Evolutionary conservation across 1,140 invertebrate species (phyloP), one percentile per base, ranked within the genome.

Genomic region (Tetragonula clypearis): DNA sequence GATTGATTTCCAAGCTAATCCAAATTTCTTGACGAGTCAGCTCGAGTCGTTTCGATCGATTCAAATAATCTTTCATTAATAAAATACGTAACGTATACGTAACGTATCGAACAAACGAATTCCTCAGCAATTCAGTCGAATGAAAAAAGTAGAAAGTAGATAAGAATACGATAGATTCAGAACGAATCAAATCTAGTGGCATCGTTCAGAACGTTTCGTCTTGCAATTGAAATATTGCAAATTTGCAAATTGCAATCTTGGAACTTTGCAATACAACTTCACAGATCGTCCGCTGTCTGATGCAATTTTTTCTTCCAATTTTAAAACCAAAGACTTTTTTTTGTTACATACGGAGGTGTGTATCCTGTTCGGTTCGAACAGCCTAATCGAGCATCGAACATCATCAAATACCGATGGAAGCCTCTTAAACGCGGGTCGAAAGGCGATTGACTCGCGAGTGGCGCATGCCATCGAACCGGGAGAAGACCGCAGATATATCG

Each of bases 361-460:
- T 30, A 30, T 26, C 17, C 72, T 30, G 30, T 30, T 56, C 72
- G 6, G 11, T 21, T 8, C 0, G 26, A 26, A 9, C 17, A 14
- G 11, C n/a, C 12, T 23, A 30, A 56, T 56, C 53, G 26, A 75
- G 17, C 65, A 9, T 66, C 71, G 53, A 19, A n/a, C 23, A n/a
- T 17, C 23, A 6, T 73, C 49, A 2, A 53, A 55, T n/a, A 8
- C 4, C 11, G 9, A 21, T 26, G 53, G 19, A 30, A 56, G 53
- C 26, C 26, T 75, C n/a, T 5, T 1, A 56, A 75, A 75, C 73
- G 53, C 19, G 11, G 19, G n/a, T 55, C 49, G 49, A 55, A 26
- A 26, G 71, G 15, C 71, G 49, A 75, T 75, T 26, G 73, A 74
- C 72, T 55, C 49, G 72, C 41, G 72, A 74, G 17, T 30, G 49